phyloP scores from a whole-genome alignment of 2,113 vertebrate species.

The Cyanoramphus novaezelandiae region DNA sequence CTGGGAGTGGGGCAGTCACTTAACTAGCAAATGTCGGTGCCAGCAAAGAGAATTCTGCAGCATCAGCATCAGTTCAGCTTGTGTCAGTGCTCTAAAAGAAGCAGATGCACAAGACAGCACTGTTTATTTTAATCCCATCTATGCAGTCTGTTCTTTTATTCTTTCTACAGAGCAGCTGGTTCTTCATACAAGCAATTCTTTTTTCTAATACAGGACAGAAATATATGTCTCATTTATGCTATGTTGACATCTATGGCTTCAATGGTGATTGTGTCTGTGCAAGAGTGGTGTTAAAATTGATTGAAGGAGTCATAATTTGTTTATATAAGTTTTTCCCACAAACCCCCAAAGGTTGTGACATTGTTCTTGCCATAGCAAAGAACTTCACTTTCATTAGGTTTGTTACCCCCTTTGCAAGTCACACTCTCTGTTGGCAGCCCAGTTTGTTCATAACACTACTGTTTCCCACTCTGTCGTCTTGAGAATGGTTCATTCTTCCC shows the following conservation, averaged over 20 bases:
- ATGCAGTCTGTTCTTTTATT: background rate
- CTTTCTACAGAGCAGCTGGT: background rate
- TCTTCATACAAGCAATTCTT: background rate
- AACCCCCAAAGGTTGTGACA: background rate
- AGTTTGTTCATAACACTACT: background rate
- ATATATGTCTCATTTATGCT: background rate
- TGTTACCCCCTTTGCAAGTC: background rate
- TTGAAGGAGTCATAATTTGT: background rate
- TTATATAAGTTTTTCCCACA: background rate
- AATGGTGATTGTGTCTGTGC: background rate
- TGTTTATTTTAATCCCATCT: conserved; percentile 31
- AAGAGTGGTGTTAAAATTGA: background rate
- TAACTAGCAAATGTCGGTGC: background rate
- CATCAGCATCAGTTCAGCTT: background rate
- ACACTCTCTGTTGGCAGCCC: background rate
- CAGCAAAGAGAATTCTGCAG: background rate
- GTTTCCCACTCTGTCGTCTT: background rate
- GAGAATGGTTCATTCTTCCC: background rate
- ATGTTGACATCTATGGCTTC: background rate
- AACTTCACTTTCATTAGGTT: background rate
- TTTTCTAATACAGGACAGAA: background rate
- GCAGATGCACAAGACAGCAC: background rate
- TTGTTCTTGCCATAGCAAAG: background rate
- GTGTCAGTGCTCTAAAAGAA: background rate
- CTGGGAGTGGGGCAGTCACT: background rate